phyloP scores from a whole-genome alignment of 1,140 invertebrate genomes.

The Brachionus rubens region DNA sequence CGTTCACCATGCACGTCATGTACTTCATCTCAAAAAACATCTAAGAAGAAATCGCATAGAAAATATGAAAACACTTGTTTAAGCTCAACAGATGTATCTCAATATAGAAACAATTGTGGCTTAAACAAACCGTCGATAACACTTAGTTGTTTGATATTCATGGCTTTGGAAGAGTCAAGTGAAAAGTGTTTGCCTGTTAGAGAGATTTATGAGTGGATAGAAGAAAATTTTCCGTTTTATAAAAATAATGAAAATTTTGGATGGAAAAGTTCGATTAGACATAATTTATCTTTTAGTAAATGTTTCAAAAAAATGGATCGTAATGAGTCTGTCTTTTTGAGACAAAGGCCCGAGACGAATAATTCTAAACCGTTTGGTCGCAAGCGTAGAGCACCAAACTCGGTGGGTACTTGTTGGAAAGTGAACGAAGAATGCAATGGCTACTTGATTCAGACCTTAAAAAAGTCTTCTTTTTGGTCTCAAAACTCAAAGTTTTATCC shows the following conservation, averaged over 20 bases:
- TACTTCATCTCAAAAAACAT: not conserved
- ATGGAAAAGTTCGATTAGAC: constrained; percentile 66
- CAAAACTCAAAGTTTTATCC: constrained; percentile 19
- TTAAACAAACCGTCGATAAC: constrained; percentile 89
- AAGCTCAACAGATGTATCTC: too few relatives aligned
- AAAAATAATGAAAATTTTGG: constrained; percentile 58
- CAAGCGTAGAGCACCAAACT: not conserved
- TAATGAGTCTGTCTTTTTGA: constrained; percentile 26
- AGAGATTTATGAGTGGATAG: constrained; percentile 61
- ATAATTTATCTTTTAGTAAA: constrained; percentile 65
- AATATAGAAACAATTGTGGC: not conserved
- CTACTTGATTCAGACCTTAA: constrained; percentile 32
- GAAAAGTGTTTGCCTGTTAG: constrained; percentile 85
- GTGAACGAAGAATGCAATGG: constrained; percentile 14
- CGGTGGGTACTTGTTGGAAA: constrained; percentile 16
- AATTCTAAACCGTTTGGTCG: not conserved
- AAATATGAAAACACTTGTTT: too few relatives aligned
- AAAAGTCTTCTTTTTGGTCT: constrained; percentile 24
- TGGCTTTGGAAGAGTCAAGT: constrained; percentile 88
- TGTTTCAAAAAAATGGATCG: constrained; percentile 63
- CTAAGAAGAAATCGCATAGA: not conserved
- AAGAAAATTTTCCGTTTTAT: constrained; percentile 60
- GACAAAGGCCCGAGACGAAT: not conserved
- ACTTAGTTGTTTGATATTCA: constrained; percentile 90
- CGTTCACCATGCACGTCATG: not conserved